Evolutionary conservation across 2,113 vertebrate species (phyloP).

Genomic region (Scomber colias): DNA sequence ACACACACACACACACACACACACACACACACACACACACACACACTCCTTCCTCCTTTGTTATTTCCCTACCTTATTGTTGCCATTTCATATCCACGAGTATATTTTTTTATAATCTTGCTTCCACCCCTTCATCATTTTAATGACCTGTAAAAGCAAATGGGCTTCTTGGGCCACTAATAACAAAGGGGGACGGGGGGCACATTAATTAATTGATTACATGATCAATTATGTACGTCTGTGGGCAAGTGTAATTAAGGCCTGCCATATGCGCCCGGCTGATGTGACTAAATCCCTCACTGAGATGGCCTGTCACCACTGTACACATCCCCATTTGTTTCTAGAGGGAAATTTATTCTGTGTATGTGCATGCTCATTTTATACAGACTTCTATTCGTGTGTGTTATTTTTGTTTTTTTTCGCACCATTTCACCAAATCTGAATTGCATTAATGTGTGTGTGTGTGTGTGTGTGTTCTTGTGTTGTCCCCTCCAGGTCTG

Average conservation of each 20-base stretch:
- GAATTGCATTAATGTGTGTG: conserved; percentile 32
- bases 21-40: too few species aligned
- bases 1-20: not conserved
- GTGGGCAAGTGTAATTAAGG: conserved; percentile 75
- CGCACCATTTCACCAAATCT: conserved; percentile 31
- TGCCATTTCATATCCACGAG: conserved; percentile 48
- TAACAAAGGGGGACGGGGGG: conserved; percentile 47
- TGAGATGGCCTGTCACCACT: conserved; percentile 49
- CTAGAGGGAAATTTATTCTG: conserved; percentile 16
- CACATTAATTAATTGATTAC: conserved; percentile 79
- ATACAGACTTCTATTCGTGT: conserved; percentile 12
- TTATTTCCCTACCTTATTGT: conserved; percentile 44
- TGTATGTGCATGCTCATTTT: conserved; percentile 25
- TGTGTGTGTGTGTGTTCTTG: conserved; percentile 25
- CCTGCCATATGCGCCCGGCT: conserved; percentile 63
- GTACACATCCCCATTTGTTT: conserved; percentile 53
- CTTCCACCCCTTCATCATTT: conserved; percentile 71
- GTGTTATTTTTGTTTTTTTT: conserved; percentile 45
- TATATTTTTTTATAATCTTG: conserved; percentile 61
- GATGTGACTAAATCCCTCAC: conserved; percentile 68
- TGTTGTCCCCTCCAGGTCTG: conserved; percentile 31
- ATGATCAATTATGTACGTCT: conserved; percentile 78
- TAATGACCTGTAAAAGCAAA: conserved; percentile 80
- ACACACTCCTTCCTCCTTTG: not conserved
- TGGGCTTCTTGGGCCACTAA: conserved; percentile 74